A percentile compares a stretch with the other conserved stretches of the same genome.
Conservation (phyloP, 1,140 invertebrate species). For the Platorchestia sp. region DNA sequence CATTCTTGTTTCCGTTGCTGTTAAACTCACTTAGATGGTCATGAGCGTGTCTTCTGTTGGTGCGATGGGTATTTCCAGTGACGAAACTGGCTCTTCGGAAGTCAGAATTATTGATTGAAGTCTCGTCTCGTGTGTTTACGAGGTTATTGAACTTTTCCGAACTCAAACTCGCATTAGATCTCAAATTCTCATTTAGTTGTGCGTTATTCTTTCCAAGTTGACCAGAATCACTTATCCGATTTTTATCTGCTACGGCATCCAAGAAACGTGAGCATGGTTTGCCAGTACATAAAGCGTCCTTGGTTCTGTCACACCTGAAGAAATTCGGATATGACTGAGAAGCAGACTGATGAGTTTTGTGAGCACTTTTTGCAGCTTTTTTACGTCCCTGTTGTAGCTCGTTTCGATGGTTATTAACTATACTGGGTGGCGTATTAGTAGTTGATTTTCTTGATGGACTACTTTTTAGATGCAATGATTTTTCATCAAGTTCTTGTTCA, state of each 20-base stretch:
- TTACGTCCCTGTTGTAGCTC: background rate
- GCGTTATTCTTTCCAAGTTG: background rate
- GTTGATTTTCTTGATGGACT: background rate
- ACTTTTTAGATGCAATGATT: background rate
- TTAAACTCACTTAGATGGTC: background rate
- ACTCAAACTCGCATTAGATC: background rate
- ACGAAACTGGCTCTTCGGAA: background rate
- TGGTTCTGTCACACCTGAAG: background rate
- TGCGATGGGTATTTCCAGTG: background rate
- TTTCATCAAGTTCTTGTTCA: background rate
- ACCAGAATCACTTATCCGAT: background rate
- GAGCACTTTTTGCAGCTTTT: background rate
- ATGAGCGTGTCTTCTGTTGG: background rate
- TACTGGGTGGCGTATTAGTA: background rate
- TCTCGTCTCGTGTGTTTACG: background rate
- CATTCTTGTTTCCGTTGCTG: background rate
- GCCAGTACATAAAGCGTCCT: background rate
- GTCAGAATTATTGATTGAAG: background rate
- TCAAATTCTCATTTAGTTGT: background rate
- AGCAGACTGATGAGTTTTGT: background rate
- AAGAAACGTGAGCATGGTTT: background rate
- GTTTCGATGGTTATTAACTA: background rate
- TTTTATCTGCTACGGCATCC: background rate
- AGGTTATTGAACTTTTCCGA: background rate
- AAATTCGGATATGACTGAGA: background rate